These are phyloP conservation scores for Orgyia antiqua DNA, from an alignment of 2,888 invertebrate species.

Conservation along the genomic window DNA sequence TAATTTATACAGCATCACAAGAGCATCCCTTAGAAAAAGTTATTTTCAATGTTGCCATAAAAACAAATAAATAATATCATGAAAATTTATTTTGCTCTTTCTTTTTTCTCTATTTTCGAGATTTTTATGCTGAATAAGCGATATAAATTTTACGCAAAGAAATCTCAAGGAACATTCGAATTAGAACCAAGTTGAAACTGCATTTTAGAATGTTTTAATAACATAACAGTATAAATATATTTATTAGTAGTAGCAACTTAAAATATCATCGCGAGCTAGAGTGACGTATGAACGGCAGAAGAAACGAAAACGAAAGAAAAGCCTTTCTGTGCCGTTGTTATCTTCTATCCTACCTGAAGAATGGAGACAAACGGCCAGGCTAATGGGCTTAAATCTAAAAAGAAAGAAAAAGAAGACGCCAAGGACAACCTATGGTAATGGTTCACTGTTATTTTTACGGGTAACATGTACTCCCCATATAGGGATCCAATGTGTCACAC, in stretches of 20 bases:
- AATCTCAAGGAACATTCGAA: no score
- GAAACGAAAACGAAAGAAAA: constrained; percentile 74
- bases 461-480: constrained; percentile 70
- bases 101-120: no score
- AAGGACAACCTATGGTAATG: constrained; percentile 83
- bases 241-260: constrained; percentile 33
- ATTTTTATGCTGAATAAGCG: no score
- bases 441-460: constrained; percentile 63
- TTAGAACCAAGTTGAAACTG: no score
- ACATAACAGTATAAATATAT: constrained; percentile 21
- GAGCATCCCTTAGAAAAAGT: no score
- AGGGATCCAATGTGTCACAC: constrained; percentile 78
- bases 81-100: no score
- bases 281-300: constrained; percentile 77
- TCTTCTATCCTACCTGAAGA: constrained; percentile 74
- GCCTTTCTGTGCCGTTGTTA: constrained; percentile 78
- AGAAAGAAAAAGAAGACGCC: constrained; percentile 79
- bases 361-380: constrained; percentile 79
- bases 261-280: constrained; percentile 54
- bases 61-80: no score
- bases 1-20: no score
- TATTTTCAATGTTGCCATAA: no score
- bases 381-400: constrained; percentile 78
- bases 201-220: no score
- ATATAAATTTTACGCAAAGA: no score